Base-by-base conservation (phyloP, 2,888 invertebrate species). In the Eristalis intricaria region DNA sequence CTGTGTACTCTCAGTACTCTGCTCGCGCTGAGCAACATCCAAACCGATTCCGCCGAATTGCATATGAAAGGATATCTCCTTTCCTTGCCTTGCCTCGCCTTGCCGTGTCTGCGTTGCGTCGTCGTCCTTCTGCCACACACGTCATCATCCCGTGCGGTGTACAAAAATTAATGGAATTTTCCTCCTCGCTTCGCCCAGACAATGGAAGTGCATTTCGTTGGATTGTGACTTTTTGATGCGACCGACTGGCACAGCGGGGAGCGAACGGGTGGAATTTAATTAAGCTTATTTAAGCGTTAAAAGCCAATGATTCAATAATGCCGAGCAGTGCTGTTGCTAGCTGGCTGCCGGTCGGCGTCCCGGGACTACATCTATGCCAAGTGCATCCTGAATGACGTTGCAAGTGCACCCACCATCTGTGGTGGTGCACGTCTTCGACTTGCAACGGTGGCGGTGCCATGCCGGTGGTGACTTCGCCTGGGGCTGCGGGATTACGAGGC, bases 271-370 rank as follows among this genome's bases (percentile, higher is more conserved):
- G 90, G 91, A 92, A 92, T 93, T 92, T 91, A 92, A 92, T 92
- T 92, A 92, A 92, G 92, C 92, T 92, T 92, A 93, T 92, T 93
- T 92, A 91, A 92, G 92, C 92, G 93, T 93, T 93, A 93, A 92
- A 92, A 92, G 93, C 93, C 92, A 93, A 93, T 92, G 91, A 90
- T 90, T 90, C 90, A 89, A 90, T 89, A 88, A 89, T 73, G 79
- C 84, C 90, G 90, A 90, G 90, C 91, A 89, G 88, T 89, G 81
- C 90, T 90, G 81, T 71, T 80, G 81, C 70, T 88, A 90, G 89
- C 89, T 50, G 19, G 43, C n/a, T 50, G 43, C 50, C 50, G 50
- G 50, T 19, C 8, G 19, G n/a, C 2, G 1, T 8, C 7, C 15
- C 13, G n/a, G 43, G 19, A 1, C 7, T n/a, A 8, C 19, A 3